Evolutionary conservation across 1,140 invertebrate species (phyloP).

Genomic region (Drosophila paulistorum): DNA sequence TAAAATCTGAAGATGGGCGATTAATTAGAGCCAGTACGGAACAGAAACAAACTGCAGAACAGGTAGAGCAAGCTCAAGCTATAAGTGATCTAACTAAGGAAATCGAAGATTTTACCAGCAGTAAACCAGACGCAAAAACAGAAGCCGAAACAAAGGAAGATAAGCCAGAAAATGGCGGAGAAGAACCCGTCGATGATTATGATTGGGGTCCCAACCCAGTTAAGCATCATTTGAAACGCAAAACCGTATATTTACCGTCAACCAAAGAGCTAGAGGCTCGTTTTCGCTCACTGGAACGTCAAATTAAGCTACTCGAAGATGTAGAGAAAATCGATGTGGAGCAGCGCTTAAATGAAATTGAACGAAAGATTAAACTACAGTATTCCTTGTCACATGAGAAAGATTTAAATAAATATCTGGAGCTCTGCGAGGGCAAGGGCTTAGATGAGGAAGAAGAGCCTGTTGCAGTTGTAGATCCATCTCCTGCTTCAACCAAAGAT

Average conservation of each 20-base stretch:
- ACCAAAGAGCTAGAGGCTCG: slow-evolving; percentile 75
- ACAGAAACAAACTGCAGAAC: slow-evolving; percentile 40
- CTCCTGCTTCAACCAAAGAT: background rate
- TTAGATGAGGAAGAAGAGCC: slow-evolving; percentile 61
- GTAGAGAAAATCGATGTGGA: slow-evolving; percentile 81
- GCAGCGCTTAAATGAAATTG: slow-evolving; percentile 69
- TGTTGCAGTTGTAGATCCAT: background rate
- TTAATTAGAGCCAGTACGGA: slow-evolving; percentile 28
- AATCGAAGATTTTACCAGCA: slow-evolving; percentile 66
- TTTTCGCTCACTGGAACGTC: slow-evolving; percentile 72
- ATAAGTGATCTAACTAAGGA: slow-evolving; percentile 71
- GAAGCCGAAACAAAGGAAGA: slow-evolving; percentile 16
- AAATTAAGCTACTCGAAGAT: slow-evolving; percentile 76
- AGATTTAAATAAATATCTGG: slow-evolving; percentile 73
- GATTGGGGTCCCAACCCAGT: slow-evolving; percentile 77
- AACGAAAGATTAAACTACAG: slow-evolving; percentile 76
- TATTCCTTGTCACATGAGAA: slow-evolving; percentile 78
- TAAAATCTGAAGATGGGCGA: slow-evolving; percentile 75
- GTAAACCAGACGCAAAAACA: slow-evolving; percentile 28
- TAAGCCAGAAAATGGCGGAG: background rate
- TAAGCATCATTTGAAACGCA: slow-evolving; percentile 73
- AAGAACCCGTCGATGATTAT: slow-evolving; percentile 48
- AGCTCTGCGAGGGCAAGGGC: slow-evolving; percentile 72
- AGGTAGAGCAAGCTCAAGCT: slow-evolving; percentile 64
- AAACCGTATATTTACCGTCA: slow-evolving; percentile 72